A percentile compares a stretch with the other conserved stretches of the same genome.
Conservation (phyloP, 1,140 invertebrate species). For the Hermetia illucens region DNA sequence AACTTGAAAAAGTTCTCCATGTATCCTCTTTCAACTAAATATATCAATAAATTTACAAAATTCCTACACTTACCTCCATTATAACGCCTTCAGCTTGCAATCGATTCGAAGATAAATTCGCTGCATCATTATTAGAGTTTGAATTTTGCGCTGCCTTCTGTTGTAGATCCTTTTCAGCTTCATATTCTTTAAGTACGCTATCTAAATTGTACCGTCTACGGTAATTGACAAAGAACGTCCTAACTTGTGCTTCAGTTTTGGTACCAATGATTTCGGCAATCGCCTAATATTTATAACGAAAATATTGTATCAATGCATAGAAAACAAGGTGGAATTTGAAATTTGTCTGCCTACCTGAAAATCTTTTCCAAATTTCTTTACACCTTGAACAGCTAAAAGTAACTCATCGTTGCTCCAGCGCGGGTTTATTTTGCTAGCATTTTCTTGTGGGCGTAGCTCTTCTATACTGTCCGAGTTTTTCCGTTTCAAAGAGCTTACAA, state of each 20-base stretch:
- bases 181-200: constrained; percentile 75
- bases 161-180: constrained; percentile 32
- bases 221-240: constrained; percentile 83
- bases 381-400: constrained; percentile 78
- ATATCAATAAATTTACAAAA: no score
- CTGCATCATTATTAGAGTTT: no score
- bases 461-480: constrained; percentile 60
- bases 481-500: constrained; percentile 69
- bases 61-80: no score
- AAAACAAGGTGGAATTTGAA: not conserved
- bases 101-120: no score
- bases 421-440: constrained; percentile 60
- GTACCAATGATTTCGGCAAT: constrained; percentile 92
- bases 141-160: no score
- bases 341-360: constrained; percentile 49
- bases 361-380: constrained; percentile 89
- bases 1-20: no score
- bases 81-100: no score
- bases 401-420: constrained; percentile 90
- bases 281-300: constrained; percentile 31
- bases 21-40: no score
- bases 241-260: constrained; percentile 84
- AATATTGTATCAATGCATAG: not conserved
- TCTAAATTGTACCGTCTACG: constrained; percentile 82
- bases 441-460: constrained; percentile 51